Conservation (phyloP, 2,113 vertebrate genomes). For the Setophaga coronata region DNA sequence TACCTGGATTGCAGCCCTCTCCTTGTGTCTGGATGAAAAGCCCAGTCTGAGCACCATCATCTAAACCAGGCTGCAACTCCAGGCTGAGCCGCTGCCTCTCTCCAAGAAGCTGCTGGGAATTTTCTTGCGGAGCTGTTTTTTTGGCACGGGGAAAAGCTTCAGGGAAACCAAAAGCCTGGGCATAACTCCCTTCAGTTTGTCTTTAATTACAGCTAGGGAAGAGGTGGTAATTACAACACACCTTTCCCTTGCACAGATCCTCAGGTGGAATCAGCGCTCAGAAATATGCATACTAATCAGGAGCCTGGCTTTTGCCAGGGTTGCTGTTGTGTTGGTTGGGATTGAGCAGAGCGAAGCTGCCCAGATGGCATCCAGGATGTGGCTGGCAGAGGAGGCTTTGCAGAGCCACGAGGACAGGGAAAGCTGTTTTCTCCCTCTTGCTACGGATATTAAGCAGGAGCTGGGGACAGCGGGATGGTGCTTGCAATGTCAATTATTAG, state of each 20-base stretch:
- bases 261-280: constrained; percentile 23
- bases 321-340: constrained; percentile 13
- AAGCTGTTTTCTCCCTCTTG: constrained; percentile 5
- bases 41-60: neutral
- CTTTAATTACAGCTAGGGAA: constrained; percentile 71
- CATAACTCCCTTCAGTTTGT: constrained; percentile 63
- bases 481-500: constrained; percentile 65
- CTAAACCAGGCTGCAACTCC: constrained; percentile 21
- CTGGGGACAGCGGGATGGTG: constrained; percentile 31
- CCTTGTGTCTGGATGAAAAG: neutral
- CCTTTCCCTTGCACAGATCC: constrained; percentile 29
- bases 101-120: constrained; percentile 53
- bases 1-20: neutral
- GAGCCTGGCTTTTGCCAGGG: neutral
- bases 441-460: constrained; percentile 8
- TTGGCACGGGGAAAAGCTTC: constrained; percentile 62
- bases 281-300: constrained; percentile 60
- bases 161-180: constrained; percentile 27
- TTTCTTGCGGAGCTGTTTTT: neutral
- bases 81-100: constrained; percentile 3
- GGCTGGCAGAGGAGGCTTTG: constrained; percentile 4
- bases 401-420: neutral
- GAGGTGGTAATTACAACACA: constrained; percentile 49
- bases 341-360: neutral
- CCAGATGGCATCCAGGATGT: neutral